Evolutionary conservation across 2,888 invertebrate species (phyloP).

Genomic region (Latheticus oryzae): DNA sequence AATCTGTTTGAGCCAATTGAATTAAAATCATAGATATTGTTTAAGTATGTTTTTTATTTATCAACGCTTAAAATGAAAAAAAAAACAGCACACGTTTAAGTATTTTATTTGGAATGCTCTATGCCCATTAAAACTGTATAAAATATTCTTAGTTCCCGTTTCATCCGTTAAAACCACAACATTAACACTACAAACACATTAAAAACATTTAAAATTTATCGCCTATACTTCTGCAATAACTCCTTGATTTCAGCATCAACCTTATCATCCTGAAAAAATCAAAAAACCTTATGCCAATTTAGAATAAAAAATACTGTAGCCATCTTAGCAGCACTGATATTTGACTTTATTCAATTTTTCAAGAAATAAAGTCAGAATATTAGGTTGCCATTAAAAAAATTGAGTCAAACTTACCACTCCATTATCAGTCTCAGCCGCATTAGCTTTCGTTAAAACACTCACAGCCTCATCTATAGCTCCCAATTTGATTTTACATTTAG

Average conservation of each 20-base stretch:
- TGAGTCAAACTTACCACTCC: slow-evolving; percentile 46
- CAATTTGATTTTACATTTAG: slow-evolving; percentile 69
- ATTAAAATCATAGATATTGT: slow-evolving; percentile 54
- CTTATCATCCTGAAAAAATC: slow-evolving; percentile 16
- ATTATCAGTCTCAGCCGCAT: slow-evolving; percentile 45
- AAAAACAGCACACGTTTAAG: neutral
- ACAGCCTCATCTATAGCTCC: slow-evolving; percentile 67
- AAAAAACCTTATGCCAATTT: slow-evolving; percentile 1
- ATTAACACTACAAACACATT: slow-evolving; percentile 30
- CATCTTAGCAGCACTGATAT: too few species aligned
- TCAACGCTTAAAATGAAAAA: slow-evolving; percentile 1
- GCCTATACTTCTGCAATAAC: slow-evolving; percentile 57
- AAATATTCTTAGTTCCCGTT: slow-evolving; percentile 15
- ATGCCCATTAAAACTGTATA: slow-evolving; percentile 20
- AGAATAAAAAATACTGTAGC: too few species aligned
- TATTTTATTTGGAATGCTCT: slow-evolving; percentile 24
- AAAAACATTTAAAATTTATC: slow-evolving; percentile 47
- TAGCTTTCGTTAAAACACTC: slow-evolving; percentile 65
- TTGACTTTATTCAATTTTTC: too few species aligned
- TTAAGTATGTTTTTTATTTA: slow-evolving; percentile 36
- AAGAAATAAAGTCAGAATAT: too few species aligned
- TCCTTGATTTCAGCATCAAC: slow-evolving; percentile 53
- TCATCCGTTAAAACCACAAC: slow-evolving; percentile 7
- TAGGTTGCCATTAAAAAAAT: too few species aligned
- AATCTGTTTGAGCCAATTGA: slow-evolving; percentile 52